These are phyloP conservation scores for Dasypolia templi DNA, from an alignment of 2,888 invertebrate genomes.

Conservation along the genomic window DNA sequence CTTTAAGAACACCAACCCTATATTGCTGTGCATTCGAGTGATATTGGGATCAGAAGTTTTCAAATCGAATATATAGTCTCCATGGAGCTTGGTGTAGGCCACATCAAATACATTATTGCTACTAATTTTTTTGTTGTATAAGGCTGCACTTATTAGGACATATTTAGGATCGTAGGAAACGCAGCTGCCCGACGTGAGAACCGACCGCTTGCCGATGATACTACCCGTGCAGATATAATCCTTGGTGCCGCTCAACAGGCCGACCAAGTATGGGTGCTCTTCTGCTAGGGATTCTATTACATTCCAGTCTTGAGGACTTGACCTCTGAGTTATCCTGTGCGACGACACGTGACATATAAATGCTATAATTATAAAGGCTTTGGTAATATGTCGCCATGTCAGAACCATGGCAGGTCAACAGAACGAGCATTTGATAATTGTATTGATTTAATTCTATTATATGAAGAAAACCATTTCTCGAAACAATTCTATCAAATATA, in stretches of 20 bases:
- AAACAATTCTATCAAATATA: constrained; percentile 48
- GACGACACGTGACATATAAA: constrained; percentile 23
- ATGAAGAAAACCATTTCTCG: constrained; percentile 49
- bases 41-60: constrained; percentile 68
- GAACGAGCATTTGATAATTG: constrained; percentile 62
- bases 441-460: constrained; percentile 29
- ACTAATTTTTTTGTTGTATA: constrained; percentile 66
- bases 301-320: constrained; percentile 68
- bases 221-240: constrained; percentile 79
- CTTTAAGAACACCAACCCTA: constrained; percentile 77
- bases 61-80: constrained; percentile 74
- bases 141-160: constrained; percentile 75
- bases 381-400: constrained; percentile 63
- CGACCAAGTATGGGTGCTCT: constrained; percentile 79
- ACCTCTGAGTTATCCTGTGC: neutral
- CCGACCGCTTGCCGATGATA: constrained; percentile 72
- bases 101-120: constrained; percentile 71
- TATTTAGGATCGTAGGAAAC: constrained; percentile 69
- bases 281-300: constrained; percentile 79
- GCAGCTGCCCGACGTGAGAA: constrained; percentile 82
- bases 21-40: constrained; percentile 77
- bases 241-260: constrained; percentile 71
- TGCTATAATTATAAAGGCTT: constrained; percentile 56
- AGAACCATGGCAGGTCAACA: constrained; percentile 71
- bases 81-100: constrained; percentile 70